A percentile compares a stretch with the other conserved stretches of the same genome.
phyloP scores from a whole-genome alignment of 2,888 invertebrate genomes.

The Arctia plantaginis region DNA sequence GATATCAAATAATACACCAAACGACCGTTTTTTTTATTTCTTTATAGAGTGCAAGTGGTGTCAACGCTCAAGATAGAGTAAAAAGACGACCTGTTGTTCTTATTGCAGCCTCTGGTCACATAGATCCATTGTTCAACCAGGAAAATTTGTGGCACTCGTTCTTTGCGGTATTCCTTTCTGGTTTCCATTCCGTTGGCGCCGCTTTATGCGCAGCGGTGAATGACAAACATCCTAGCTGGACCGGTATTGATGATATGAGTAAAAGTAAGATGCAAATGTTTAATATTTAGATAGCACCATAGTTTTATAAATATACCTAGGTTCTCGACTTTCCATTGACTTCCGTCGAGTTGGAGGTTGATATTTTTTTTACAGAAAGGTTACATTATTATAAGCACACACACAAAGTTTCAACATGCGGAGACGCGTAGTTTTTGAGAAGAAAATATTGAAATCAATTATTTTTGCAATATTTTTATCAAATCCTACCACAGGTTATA shows the following conservation, averaged over 20 bases:
- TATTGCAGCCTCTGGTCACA: slow-evolving; percentile 74
- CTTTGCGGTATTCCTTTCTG: slow-evolving; percentile 61
- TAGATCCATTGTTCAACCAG: slow-evolving; percentile 69
- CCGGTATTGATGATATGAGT: slow-evolving; percentile 52
- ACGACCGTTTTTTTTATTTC: not conserved
- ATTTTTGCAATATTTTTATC: no score
- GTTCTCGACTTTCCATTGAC: no score
- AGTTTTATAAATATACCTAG: not conserved
- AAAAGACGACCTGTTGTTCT: not conserved
- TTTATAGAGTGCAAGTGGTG: slow-evolving; percentile 1
- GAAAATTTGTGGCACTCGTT: slow-evolving; percentile 78
- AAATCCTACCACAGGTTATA: no score
- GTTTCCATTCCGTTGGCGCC: slow-evolving; percentile 65
- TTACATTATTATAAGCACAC: no score
- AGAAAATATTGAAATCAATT: no score
- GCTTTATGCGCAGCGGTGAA: slow-evolving; percentile 71
- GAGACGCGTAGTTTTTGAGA: no score
- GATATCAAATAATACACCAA: not conserved
- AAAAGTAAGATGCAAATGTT: slow-evolving; percentile 63
- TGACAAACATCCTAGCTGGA: slow-evolving; percentile 57
- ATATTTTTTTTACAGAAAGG: no score
- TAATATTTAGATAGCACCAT: not conserved
- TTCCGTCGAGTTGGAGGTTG: no score
- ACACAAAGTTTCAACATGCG: no score
- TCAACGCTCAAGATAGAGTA: slow-evolving; percentile 5